Percentiles rank a stretch among this genome's conserved stretches.
These are phyloP conservation scores for Taeniopygia guttata DNA, from an alignment of 2,797 vertebrate species.

Conservation along the genomic window DNA sequence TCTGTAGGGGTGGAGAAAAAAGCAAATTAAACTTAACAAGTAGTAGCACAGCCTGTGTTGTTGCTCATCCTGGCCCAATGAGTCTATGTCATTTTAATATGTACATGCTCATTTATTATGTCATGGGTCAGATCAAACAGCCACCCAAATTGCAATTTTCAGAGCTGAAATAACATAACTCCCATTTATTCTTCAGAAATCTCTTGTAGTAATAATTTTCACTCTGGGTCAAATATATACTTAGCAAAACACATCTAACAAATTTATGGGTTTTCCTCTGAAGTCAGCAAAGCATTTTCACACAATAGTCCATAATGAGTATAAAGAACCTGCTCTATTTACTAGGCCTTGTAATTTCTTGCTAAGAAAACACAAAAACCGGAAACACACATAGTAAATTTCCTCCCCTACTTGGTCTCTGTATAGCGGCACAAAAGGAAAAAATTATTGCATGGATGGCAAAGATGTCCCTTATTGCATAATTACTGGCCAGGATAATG, in stretches of 20 bases:
- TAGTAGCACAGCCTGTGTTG: neutral
- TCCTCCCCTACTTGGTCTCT: neutral
- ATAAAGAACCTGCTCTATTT: slow-evolving; percentile 9
- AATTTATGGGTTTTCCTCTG: neutral
- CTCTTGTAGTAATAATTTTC: neutral
- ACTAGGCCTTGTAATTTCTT: neutral
- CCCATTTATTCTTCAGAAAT: neutral
- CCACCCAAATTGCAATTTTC: neutral
- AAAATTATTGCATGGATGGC: neutral
- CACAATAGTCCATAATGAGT: neutral
- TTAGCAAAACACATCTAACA: slow-evolving; percentile 7
- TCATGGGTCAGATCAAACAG: neutral
- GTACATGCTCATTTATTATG: neutral
- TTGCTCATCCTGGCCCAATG: neutral
- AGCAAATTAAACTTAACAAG: neutral
- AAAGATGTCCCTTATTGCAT: neutral
- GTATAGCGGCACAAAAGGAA: neutral
- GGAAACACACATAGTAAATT: neutral
- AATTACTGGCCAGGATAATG: neutral
- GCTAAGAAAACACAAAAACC: slow-evolving; percentile 9
- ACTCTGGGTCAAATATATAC: slow-evolving; percentile 7
- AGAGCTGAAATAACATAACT: neutral
- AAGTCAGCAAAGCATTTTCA: slow-evolving; percentile 28
- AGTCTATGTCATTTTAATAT: neutral
- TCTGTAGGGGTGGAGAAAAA: neutral